Conservation (phyloP, 2,113 vertebrate species). For the Brachyistius frenatus region DNA sequence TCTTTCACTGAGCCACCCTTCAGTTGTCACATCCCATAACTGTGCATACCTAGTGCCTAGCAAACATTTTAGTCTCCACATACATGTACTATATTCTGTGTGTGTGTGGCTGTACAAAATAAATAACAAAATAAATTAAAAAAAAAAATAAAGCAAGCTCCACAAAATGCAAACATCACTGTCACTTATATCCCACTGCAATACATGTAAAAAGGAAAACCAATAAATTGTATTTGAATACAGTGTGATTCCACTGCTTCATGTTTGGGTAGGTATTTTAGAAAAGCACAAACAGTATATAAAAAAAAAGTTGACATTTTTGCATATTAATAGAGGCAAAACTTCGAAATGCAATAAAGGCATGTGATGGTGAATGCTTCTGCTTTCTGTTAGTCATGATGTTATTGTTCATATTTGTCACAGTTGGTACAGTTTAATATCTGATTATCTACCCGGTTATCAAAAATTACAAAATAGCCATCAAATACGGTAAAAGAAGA, state of each 20-base stretch:
- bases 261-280: constrained; percentile 18
- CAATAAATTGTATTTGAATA: constrained; percentile 72
- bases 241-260: constrained; percentile 28
- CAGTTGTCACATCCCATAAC: constrained; percentile 40
- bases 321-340: constrained; percentile 3
- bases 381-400: constrained; percentile 15
- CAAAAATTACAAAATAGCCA: neutral
- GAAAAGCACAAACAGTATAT: constrained; percentile 23
- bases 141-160: constrained; percentile 50
- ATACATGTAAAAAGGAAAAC: constrained; percentile 62
- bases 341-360: constrained; percentile 47
- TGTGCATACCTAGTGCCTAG: constrained; percentile 78
- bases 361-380: constrained; percentile 39
- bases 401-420: constrained; percentile 13
- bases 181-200: constrained; percentile 65
- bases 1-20: constrained; percentile 30
- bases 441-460: constrained; percentile 6
- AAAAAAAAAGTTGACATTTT: neutral
- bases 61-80: constrained; percentile 58
- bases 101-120: constrained; percentile 63
- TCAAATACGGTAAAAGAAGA: too few relatives aligned
- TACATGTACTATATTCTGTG: constrained; percentile 59
- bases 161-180: constrained; percentile 61
- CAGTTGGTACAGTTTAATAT: constrained; percentile 6
- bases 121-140: too few relatives aligned